Evolutionary conservation across 1,140 invertebrate genomes (phyloP), one percentile per base, ranked within the genome.

Genomic region (Drosophila pseudoananassae): DNA sequence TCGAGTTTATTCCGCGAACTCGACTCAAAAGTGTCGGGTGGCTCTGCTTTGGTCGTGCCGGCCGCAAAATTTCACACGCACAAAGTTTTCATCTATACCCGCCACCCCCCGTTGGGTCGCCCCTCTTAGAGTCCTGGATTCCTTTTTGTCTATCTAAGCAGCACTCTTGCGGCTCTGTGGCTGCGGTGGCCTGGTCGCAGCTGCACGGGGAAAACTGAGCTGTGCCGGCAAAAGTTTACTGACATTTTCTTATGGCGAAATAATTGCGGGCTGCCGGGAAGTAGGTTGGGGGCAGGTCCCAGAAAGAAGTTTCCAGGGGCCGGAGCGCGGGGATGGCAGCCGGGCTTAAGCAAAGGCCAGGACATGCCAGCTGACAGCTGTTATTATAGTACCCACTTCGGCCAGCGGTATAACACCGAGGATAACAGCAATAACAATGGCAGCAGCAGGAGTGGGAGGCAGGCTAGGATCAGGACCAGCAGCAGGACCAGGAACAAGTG

Each of bases 51-150:
- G 81, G 77, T 82, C 73, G 50, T 65, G 52, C 55, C 59, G 74
- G 63, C 56, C 83, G 83, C 83, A 82, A 74, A 87, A 88, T 88
- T 88, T 87, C 66, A 76, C 83, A 87, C 83, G 83, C 83, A 88
- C 82, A 87, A 88, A 87, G 58, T 87, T 83, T 87, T 88, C 59
- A 58, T 20, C 43, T 15, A 10, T 3, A 20, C 43, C 14, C n/a
- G 40, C 20, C 20, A 20, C 20, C 20, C 2, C 20, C 20, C 20
- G 20, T 20, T 20, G 20, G 20, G 20, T 20, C 20, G 20, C 20
- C 20, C 20, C n/a, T 12, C 14, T 17, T 43, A n/a, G 8, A 40
- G 10, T 40, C 38, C 31, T 31, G 33, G 4, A 36, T 12, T 36
- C 33, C 17, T 52, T 56, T 14, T 36, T 50, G 51, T 69, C 63